phyloP scores from a whole-genome alignment of 2,888 invertebrate species.

The Zygogramma bicolorata region DNA sequence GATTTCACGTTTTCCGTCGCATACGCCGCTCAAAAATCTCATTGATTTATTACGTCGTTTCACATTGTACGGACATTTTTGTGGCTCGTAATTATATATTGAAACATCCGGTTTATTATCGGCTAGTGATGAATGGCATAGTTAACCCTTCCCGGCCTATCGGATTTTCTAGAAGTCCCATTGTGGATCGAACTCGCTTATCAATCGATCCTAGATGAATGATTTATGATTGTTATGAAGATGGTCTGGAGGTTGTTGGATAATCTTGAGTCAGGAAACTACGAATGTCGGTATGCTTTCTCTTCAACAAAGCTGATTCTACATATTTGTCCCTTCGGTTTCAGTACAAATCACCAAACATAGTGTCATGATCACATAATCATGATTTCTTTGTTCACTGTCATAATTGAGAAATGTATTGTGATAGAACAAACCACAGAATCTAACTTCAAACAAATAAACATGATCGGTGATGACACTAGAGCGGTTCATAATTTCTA shows the following conservation, averaged over 20 bases:
- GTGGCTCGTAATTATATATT: not conserved
- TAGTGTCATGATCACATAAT: too few species aligned
- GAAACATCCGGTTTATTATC: conserved; percentile 8
- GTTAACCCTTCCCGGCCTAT: not conserved
- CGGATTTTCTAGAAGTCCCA: not conserved
- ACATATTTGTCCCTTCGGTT: too few species aligned
- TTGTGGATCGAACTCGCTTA: not conserved
- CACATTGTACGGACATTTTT: not conserved
- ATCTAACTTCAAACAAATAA: too few species aligned
- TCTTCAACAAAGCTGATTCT: too few species aligned
- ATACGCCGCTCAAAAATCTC: not conserved
- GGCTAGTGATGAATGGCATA: conserved; percentile 1
- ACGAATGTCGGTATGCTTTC: not conserved
- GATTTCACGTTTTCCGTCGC: not conserved
- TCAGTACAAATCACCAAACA: too few species aligned
- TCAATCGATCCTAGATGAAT: not conserved
- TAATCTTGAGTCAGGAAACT: too few species aligned
- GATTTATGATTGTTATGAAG: not conserved
- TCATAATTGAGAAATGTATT: too few species aligned
- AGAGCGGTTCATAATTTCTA: too few species aligned
- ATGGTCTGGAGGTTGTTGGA: too few species aligned
- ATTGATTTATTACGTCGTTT: not conserved
- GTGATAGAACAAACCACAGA: too few species aligned
- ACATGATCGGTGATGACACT: too few species aligned
- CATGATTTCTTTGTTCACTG: too few species aligned